Evolutionary conservation across 2,797 vertebrate genomes (phyloP), one percentile per base, ranked within the genome.

Genomic region (Picus viridis): DNA sequence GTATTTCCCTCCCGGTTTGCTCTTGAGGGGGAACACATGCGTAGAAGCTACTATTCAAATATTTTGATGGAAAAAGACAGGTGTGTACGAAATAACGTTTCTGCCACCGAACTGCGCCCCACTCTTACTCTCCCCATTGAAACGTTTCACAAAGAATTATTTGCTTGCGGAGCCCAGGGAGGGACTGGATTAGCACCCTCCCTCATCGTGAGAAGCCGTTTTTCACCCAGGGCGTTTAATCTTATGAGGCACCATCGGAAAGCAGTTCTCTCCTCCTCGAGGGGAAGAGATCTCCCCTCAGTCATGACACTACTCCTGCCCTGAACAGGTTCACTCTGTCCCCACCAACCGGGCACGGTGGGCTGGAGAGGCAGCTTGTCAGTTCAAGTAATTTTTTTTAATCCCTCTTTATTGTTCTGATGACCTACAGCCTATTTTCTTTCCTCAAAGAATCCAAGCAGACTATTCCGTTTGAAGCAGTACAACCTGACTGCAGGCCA

Each of bases 11-110:
- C 10, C 3, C 19, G 26, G 15, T 29, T 45, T 8, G 29, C 26
- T 32, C 10, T 34, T n/a, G 41, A 0, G 0, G 16, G 8, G 8
- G 7, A 41, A 17, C 7, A 41, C 6, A 8, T 0, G 0, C n/a
- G 8, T 10, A 27, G 3, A 24, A 3, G 15, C 0, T 51, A 16
- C 14, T 20, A 32, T 18, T 49, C 57, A 14, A 0, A 29, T 12
- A 17, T 17, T 4, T 29, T 58, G 32, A 8, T 0, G 23, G 10
- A 7, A 8, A 27, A 27, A 56, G 29, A 22, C 39, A 32, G 3
- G 4, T 1, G 4, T 27, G 12, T 30, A 32, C 1, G 1, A 67
- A 39, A 24, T 9, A 9, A 67, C 7, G 7, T 19, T 76, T 29
- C 10, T 1, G 0, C 4, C 36, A 20, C 14, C 0, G 2, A 49